Evolutionary conservation across 2,797 vertebrate species (phyloP).

Genomic region (Aphelocoma californica): DNA sequence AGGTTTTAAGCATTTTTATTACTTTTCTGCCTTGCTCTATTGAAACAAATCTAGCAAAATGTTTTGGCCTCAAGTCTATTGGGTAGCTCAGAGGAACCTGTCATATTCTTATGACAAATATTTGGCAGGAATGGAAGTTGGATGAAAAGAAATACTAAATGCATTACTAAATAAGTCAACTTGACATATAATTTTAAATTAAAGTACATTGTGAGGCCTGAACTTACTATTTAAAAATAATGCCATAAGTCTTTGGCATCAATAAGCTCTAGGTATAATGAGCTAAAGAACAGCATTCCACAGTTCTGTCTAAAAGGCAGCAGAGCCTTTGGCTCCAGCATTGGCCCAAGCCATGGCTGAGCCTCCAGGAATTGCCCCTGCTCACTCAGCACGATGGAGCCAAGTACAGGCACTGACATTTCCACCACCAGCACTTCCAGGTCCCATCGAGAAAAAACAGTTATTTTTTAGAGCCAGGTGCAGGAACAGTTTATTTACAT

Average conservation of each 20-base stretch:
- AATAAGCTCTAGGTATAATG: neutral
- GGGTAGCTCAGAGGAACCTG: neutral
- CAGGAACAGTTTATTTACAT: neutral
- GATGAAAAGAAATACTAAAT: neutral
- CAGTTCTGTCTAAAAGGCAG: neutral
- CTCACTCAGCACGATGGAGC: neutral
- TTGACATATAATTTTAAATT: neutral
- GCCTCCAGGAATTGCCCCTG: neutral
- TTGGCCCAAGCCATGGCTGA: accelerated
- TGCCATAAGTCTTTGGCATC: neutral
- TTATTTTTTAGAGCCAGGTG: neutral
- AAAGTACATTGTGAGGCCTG: neutral
- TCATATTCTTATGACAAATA: neutral
- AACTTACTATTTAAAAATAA: neutral
- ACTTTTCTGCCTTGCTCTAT: neutral
- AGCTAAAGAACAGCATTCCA: neutral
- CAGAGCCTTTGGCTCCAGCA: neutral
- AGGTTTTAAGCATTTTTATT: neutral
- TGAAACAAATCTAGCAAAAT: neutral
- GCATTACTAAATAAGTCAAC: neutral
- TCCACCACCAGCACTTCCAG: neutral
- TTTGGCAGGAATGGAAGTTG: neutral
- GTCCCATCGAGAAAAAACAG: accelerated
- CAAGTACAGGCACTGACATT: neutral
- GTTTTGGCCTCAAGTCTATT: neutral